Evolutionary conservation across 2,113 vertebrate species (phyloP).

Genomic region (Daphoenositta chrysoptera): DNA sequence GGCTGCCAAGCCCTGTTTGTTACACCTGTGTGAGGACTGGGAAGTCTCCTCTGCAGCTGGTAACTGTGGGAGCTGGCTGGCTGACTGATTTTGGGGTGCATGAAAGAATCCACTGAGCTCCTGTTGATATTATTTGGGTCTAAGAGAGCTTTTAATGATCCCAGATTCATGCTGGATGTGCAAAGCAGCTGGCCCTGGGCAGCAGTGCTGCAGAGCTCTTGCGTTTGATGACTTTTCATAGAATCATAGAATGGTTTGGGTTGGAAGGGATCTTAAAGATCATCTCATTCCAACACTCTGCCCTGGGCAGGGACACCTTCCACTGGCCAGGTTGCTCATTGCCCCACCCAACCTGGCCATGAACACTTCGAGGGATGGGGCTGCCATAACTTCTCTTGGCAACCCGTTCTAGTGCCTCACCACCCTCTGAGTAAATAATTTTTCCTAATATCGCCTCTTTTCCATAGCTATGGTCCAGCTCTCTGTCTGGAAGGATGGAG

Average conservation of each 20-base stretch:
- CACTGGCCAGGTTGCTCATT: not conserved
- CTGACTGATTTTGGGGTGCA: not conserved
- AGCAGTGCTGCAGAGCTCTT: accelerated
- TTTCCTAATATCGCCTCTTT: not conserved
- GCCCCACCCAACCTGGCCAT: not conserved
- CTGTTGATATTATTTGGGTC: not conserved
- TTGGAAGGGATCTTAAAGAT: not conserved
- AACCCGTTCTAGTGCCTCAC: not conserved
- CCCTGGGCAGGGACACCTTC: not conserved
- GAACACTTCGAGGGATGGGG: not conserved
- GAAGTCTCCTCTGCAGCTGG: not conserved
- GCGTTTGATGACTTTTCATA: not conserved
- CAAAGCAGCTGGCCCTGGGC: not conserved
- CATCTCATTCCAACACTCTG: not conserved
- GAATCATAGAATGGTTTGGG: not conserved
- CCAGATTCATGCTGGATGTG: not conserved
- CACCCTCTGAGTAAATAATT: not conserved
- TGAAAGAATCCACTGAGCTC: not conserved
- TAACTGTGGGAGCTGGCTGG: not conserved
- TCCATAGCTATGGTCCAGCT: not conserved
- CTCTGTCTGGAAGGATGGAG: not conserved
- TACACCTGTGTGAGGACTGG: not conserved
- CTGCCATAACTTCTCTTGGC: not conserved
- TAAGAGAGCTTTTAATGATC: not conserved
- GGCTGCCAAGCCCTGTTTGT: not conserved